These are phyloP conservation scores for Protonemura montana DNA, from an alignment of 2,888 invertebrate species.

Conservation along the genomic window DNA sequence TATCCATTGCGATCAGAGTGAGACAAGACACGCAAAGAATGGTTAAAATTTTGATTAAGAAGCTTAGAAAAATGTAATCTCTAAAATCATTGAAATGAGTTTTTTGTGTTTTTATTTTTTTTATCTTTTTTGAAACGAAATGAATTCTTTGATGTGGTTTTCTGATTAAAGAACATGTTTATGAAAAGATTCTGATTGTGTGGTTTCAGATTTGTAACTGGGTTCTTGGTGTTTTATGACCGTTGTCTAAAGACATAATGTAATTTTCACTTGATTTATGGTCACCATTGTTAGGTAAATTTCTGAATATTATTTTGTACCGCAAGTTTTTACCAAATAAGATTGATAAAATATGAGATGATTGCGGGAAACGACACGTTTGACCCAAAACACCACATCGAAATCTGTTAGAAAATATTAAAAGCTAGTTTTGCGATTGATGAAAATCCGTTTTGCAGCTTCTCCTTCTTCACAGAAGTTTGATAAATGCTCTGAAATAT, in stretches of 20 bases:
- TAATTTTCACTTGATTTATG: neutral
- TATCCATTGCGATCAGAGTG: neutral
- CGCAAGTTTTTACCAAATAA: neutral
- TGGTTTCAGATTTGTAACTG: neutral
- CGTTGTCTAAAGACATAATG: neutral
- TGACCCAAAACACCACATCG: neutral
- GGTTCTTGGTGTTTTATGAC: neutral
- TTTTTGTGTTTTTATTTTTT: neutral
- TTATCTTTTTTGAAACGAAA: neutral
- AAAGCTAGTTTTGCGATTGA: too few species aligned
- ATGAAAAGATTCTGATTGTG: neutral
- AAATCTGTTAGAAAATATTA: neutral
- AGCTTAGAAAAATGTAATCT: too few species aligned
- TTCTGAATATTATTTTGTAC: neutral
- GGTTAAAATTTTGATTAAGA: too few species aligned
- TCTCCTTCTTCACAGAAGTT: too few species aligned
- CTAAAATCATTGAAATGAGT: too few species aligned
- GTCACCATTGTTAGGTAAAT: neutral
- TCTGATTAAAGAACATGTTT: neutral
- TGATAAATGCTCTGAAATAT: too few species aligned
- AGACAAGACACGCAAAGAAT: neutral
- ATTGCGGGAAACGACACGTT: neutral
- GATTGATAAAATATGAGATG: neutral
- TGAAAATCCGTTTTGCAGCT: too few species aligned
- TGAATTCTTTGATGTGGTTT: neutral